A percentile compares a stretch with the other conserved stretches of the same genome.
These are phyloP conservation scores for Ichneumoninae sp. DNA, from an alignment of 2,888 invertebrate species.

Conservation along the genomic window DNA sequence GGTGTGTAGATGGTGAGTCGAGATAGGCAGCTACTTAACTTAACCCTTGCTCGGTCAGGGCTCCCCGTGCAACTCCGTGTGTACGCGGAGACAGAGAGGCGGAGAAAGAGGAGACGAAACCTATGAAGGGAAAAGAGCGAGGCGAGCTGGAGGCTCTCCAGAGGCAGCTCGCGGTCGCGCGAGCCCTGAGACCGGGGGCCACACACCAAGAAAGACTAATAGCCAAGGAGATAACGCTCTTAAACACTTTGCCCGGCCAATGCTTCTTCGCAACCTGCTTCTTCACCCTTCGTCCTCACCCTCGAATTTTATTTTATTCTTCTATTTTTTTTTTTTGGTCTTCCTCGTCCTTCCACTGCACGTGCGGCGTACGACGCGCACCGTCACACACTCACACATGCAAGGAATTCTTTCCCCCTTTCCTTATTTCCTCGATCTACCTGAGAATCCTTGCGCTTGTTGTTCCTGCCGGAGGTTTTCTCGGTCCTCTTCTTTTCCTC, in stretches of 20 bases:
- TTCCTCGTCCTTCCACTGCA: constrained; percentile 53
- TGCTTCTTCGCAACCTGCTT: constrained; percentile 81
- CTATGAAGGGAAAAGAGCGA: constrained; percentile 19
- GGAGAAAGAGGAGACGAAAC: constrained; percentile 7
- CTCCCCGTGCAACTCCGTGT: constrained; percentile 20
- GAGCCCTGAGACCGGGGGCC: constrained; percentile 80
- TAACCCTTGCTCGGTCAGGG: constrained; percentile 79
- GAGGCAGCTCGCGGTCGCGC: constrained; percentile 17
- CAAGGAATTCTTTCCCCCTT: neutral
- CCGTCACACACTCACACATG: neutral
- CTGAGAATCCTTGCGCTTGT: constrained; percentile 65
- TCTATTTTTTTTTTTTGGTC: constrained; percentile 35
- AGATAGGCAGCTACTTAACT: constrained; percentile 83
- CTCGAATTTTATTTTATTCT: constrained; percentile 48
- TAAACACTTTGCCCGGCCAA: constrained; percentile 84
- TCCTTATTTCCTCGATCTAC: constrained; percentile 63
- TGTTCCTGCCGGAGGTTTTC: constrained; percentile 65
- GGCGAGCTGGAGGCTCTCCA: constrained; percentile 3
- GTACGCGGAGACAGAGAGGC: constrained; percentile 1
- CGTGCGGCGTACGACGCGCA: constrained; percentile 47
- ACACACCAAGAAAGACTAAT: constrained; percentile 84
- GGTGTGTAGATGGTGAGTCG: constrained; percentile 79
- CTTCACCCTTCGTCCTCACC: constrained; percentile 56
- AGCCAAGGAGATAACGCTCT: constrained; percentile 83
- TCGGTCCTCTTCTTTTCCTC: constrained; percentile 30